Base-by-base conservation (phyloP, 2,797 vertebrate genomes). In the Taenioides sp. region DNA sequence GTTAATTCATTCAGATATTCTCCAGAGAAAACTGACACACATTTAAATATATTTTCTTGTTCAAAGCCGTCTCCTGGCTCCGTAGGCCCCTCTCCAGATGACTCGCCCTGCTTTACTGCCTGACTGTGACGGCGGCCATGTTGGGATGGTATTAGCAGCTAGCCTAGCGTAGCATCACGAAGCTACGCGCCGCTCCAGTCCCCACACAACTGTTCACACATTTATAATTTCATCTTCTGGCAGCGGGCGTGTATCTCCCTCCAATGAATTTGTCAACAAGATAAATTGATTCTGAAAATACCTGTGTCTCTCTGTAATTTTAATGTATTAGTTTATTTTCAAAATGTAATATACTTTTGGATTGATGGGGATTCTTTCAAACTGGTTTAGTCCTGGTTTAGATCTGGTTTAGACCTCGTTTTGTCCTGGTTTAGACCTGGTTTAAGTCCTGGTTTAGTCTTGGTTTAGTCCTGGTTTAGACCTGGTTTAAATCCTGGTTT, bases 181-280 rank as follows among this genome's bases (percentile, higher is more conserved):
- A 80, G 88, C 90, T 82, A 76, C 57, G 89, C 79, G 75, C 92
- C 86, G 91, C 90, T 91, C 87, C 90, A 90, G 89, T 90, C 90
- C 90, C 90, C 91, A 87, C 88, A 75, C 90, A 93, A 92, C 89
- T 93, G 92, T 93, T 91, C 92, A 88, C 79, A 89, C 86, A 86
- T 91, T 91, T 90, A 77, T 85, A 87, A 84, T 87, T 88, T 86
- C 89, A 89, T 89, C 86, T 82, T 84, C 63, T 85, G 71, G 77
- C 77, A 71, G 78, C 50, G 16, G 69, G 7, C 71, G 80, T 54
- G 79, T 55, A 4, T 23, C 78, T 74, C 71, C 72, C 59, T 75
- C 78, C 79, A 58, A 71, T 47, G 65, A 68, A 79, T 83, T 82
- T 83, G 71, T 80, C 80, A 81, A 70, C 69, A 64, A 71, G 79